A percentile compares a stretch with the other conserved stretches of the same genome.
These are phyloP conservation scores for Aradophagus sp. DNA, from an alignment of 1,140 invertebrate species.

Conservation along the genomic window DNA sequence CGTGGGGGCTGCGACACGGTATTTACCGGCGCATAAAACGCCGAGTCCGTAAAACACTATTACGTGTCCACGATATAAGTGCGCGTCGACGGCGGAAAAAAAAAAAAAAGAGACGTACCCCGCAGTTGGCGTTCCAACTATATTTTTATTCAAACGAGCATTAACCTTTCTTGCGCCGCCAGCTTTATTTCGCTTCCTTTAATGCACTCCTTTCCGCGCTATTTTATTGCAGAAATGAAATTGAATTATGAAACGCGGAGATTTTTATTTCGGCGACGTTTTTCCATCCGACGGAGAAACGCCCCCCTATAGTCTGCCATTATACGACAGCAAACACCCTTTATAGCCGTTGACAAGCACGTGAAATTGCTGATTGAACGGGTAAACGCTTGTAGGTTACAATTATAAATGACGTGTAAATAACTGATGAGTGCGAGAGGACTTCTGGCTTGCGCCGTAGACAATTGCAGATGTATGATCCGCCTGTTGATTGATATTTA, in stretches of 20 bases:
- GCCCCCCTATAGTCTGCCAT: no score
- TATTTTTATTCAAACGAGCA: slow-evolving; percentile 37
- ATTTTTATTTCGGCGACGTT: slow-evolving; percentile 1
- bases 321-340: no score
- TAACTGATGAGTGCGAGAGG: slow-evolving; percentile 31
- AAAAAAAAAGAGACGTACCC: slow-evolving; percentile 18
- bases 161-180: slow-evolving; percentile 8
- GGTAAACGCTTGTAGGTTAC: slow-evolving; percentile 29
- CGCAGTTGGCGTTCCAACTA: background rate
- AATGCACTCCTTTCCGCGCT: background rate
- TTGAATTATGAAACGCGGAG: background rate
- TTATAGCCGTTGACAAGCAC: slow-evolving; percentile 37
- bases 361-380: slow-evolving; percentile 37
- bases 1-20: slow-evolving; percentile 11
- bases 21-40: slow-evolving; percentile 31
- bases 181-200: background rate
- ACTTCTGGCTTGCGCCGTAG: slow-evolving; percentile 7
- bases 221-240: slow-evolving; percentile 25
- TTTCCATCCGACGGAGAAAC: no score
- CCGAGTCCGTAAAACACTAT: no score
- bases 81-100: slow-evolving; percentile 18
- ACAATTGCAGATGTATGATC: no score
- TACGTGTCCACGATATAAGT: no score
- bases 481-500: no score
- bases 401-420: slow-evolving; percentile 45